These are phyloP conservation scores for Cynoglossus semilaevis DNA, from an alignment of 2,113 vertebrate genomes.

Conservation along the genomic window DNA sequence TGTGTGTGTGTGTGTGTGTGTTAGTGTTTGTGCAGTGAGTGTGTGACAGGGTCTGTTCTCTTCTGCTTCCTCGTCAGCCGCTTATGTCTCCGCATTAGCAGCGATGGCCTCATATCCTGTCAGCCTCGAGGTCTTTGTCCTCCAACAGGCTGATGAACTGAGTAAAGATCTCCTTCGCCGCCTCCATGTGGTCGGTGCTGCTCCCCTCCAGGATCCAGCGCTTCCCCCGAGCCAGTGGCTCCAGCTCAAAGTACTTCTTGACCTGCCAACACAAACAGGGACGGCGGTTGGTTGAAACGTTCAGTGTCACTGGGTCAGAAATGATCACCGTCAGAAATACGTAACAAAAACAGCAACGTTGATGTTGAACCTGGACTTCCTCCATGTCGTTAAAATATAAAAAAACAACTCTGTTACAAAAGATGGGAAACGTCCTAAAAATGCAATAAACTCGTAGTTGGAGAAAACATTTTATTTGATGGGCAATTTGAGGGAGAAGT, in stretches of 20 bases:
- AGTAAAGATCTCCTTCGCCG: slow-evolving; percentile 89
- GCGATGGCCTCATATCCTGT: slow-evolving; percentile 84
- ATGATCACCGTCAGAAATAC: neutral
- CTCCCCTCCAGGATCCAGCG: slow-evolving; percentile 95
- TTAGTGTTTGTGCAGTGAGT: slow-evolving; percentile 9
- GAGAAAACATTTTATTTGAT: no score
- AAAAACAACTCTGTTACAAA: no score
- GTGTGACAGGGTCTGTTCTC: slow-evolving; percentile 11
- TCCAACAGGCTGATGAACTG: slow-evolving; percentile 92
- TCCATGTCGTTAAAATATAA: no score
- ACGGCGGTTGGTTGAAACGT: slow-evolving; percentile 3
- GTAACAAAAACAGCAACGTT: neutral
- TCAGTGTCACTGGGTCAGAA: neutral
- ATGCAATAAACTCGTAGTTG: no score
- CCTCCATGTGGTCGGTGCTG: slow-evolving; percentile 85
- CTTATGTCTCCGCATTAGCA: slow-evolving; percentile 51
- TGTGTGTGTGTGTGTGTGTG: slow-evolving; percentile 41
- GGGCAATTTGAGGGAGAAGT: no score
- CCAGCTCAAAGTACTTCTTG: slow-evolving; percentile 97
- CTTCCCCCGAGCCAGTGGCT: slow-evolving; percentile 92
- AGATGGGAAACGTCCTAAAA: no score
- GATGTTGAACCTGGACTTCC: no score
- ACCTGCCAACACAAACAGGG: slow-evolving; percentile 75
- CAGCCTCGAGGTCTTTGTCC: slow-evolving; percentile 86
- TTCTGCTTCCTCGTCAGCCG: slow-evolving; percentile 1